These are phyloP conservation scores for Aramus guarauna DNA, from an alignment of 2,113 vertebrate genomes.

Conservation along the genomic window DNA sequence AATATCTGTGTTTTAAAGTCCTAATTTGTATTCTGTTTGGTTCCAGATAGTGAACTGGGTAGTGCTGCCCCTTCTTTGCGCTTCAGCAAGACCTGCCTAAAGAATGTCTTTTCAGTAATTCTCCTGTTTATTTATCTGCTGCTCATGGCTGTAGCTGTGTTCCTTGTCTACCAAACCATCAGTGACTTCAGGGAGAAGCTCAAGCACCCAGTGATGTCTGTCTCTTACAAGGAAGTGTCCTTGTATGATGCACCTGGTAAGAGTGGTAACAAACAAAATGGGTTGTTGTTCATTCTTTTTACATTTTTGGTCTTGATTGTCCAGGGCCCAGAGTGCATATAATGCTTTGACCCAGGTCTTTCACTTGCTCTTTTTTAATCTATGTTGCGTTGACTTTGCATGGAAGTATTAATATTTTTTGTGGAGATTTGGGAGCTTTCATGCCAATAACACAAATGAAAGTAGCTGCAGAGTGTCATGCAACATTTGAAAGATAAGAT, in stretches of 20 bases:
- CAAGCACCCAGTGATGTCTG: constrained; percentile 94
- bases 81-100: constrained; percentile 90
- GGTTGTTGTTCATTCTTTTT: not conserved
- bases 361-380: not conserved
- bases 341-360: not conserved
- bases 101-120: constrained; percentile 90
- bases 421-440: not conserved
- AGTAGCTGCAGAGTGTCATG: not conserved
- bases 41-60: constrained; percentile 73
- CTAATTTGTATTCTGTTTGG: constrained; percentile 19
- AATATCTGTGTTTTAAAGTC: not conserved
- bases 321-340: not conserved
- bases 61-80: constrained; percentile 65
- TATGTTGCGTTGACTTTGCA: not conserved
- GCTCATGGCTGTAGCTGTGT: constrained; percentile 88
- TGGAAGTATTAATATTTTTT: not conserved
- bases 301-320: not conserved
- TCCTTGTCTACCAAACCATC: constrained; percentile 96
- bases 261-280: not conserved
- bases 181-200: constrained; percentile 91
- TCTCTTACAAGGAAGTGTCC: constrained; percentile 93
- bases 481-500: not conserved
- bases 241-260: constrained; percentile 88
- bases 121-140: constrained; percentile 93
- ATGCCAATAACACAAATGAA: not conserved